These are phyloP conservation scores for Bryconaethiops microstoma DNA, from an alignment of 2,797 vertebrate species.

Conservation along the genomic window DNA sequence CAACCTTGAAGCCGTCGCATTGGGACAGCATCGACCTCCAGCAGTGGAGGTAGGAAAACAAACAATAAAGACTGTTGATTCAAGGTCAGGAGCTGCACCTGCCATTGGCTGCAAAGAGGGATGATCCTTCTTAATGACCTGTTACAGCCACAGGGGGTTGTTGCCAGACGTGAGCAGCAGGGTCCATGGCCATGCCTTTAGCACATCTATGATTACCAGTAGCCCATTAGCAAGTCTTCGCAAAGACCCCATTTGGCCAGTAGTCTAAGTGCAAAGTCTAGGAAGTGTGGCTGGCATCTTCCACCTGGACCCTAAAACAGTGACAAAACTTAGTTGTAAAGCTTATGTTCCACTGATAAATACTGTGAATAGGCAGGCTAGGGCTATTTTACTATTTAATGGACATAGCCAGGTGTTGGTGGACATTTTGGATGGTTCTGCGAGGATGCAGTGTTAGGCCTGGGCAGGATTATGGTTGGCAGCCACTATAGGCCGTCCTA, in stretches of 20 bases:
- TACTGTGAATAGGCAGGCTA: not conserved
- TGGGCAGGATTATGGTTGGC: too few relatives aligned
- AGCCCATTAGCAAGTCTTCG: not conserved
- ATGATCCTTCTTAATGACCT: slow-evolving; percentile 37
- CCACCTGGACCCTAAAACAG: not conserved
- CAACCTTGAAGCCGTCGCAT: slow-evolving; percentile 29
- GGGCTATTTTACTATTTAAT: not conserved
- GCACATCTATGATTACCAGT: not conserved
- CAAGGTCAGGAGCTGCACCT: slow-evolving; percentile 38
- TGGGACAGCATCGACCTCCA: slow-evolving; percentile 33
- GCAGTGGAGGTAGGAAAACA: slow-evolving; percentile 37
- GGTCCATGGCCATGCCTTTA: too few relatives aligned
- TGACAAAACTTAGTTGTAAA: not conserved
- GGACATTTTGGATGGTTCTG: too few relatives aligned
- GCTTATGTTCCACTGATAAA: too few relatives aligned
- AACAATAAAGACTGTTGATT: slow-evolving; percentile 14
- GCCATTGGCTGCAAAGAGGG: not conserved
- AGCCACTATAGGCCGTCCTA: too few relatives aligned
- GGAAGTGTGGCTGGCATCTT: not conserved
- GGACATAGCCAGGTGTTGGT: not conserved
- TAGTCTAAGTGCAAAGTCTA: not conserved
- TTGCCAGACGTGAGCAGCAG: not conserved
- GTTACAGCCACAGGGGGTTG: not conserved
- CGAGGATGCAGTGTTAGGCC: too few relatives aligned
- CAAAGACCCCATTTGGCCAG: not conserved